Evolutionary conservation across 2,113 vertebrate genomes (phyloP), one percentile per base, ranked within the genome.

Genomic region (Odobenus rosmarus): DNA sequence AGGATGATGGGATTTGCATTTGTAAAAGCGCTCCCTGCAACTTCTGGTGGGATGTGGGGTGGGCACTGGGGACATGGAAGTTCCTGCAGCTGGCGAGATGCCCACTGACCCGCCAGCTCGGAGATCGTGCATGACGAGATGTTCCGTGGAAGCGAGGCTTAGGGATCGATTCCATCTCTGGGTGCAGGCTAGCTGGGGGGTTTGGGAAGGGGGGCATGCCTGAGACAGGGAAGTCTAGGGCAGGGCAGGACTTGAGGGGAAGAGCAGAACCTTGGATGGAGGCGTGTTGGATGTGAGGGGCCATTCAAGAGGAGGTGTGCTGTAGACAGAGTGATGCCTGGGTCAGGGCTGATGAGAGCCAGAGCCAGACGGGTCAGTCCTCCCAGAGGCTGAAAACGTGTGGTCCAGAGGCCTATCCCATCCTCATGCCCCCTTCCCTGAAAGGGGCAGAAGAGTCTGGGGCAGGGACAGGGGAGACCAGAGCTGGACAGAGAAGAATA

Each of bases 311-410:
- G 19, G 36, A 49, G 23, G 5, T 11, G 12, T 36, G 80, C 18
- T 14, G 0, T 51, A 11, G 95, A 59, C 39, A 3, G 33, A 33
- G n/a, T 1, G 53, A 42, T 2, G 26, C 53, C 21, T 51, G 36
- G 11, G 82, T 23, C 61, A 33, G 31, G 28, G 87, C 23, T 9
- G 28, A 9, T 13, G 21, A n/a, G 42, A 71, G 13, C 79, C n/a
- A 2, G 53, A 71, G 36, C 12, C 59, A 31, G n/a, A 69, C 19
- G 13, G 8, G 23, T 1, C 49, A 16, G 51, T 31, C 49, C 42
- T 31, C 23, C 33, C 26, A 31, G 64, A 24, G 12, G 55, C 71
- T 61, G 64, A 76, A 67, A 7, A 0, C 0, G 0, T 11, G 24
- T 14, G 61, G 11, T 81, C 51, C 36, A 11, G 3, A 8, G 72